Base-by-base conservation (phyloP, 2,888 invertebrate genomes). In the Eupithecia abbreviata region DNA sequence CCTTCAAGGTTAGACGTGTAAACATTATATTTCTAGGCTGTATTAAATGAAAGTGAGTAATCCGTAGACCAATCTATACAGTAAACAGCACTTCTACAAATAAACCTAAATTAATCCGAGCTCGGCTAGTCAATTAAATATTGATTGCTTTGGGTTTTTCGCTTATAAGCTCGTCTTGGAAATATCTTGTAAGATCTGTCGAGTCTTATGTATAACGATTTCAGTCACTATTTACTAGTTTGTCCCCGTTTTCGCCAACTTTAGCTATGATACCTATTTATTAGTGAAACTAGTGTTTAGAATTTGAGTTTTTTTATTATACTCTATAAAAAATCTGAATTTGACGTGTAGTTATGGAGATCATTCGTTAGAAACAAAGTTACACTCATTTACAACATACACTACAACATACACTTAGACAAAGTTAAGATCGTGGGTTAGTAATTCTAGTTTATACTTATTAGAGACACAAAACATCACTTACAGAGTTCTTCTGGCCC, bases 401-500 rank as follows among this genome's bases (percentile, higher is more conserved):
- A 58, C n/a, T 4, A 58, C 55, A 58, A 43, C 43, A 43, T 7
- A 43, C 9, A 58, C 18, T 58, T 18, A 7, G 9, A 55, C 55
- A 55, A 55, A 55, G 18, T 18, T 55, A 55, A 18, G 55, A 55
- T 4, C 9, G 15, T 51, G 15, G 51, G 51, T 58, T 58, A 18
- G n/a, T 9, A 9, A 30, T 58, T 18, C 3, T 66, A 15, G 13
- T 66, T 66, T 42, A 6, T 42, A 18, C 15, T 41, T 41, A 58
- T 42, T 30, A 55, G 3, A 51, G 43, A 68, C 71, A 75, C 74
- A 75, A 67, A 67, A 68, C 71, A 55, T 12, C 45, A 79, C 75
- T 77, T 77, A 79, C 77, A 66, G 78, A 78, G n/a, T 78, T 76
- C 72, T 78, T 78, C 66, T 78, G 78, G 12, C 78, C 78, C 79